Conservation (phyloP, 2,113 vertebrate species). For the Brachyistius frenatus region DNA sequence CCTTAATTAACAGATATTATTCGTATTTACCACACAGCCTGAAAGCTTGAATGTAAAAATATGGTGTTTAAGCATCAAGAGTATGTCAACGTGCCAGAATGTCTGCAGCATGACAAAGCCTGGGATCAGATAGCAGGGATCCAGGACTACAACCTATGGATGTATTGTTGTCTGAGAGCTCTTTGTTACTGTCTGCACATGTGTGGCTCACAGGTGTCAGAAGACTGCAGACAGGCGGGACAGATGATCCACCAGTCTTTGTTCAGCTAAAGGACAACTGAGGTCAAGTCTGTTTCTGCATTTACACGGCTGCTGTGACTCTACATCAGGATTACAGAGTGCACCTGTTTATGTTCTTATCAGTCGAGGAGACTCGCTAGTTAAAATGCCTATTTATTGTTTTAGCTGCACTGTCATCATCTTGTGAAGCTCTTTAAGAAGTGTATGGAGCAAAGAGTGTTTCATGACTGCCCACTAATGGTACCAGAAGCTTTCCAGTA, state of each 20-base stretch:
- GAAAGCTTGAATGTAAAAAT: neutral
- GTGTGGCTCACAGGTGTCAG: conserved; percentile 39
- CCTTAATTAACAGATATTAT: too few species aligned
- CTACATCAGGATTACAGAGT: neutral
- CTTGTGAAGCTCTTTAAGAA: too few species aligned
- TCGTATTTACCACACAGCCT: too few species aligned
- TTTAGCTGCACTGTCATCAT: neutral
- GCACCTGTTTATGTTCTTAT: neutral
- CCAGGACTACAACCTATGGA: conserved; percentile 28
- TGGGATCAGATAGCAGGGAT: conserved; percentile 48
- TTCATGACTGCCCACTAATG: neutral
- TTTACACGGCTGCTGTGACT: conserved; percentile 11
- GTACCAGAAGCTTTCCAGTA: neutral
- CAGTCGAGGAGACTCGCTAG: neutral
- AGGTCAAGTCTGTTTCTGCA: conserved; percentile 21
- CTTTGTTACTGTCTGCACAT: conserved; percentile 18
- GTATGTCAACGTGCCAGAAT: neutral
- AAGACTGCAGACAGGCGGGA: conserved; percentile 23
- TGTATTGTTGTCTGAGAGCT: conserved; percentile 33
- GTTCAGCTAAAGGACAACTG: conserved; percentile 9
- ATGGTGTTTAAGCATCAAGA: neutral
- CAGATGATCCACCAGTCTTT: conserved; percentile 47
- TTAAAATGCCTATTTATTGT: neutral
- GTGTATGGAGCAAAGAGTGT: neutral
- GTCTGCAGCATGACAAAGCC: conserved; percentile 51